Base-by-base conservation (phyloP, 1,140 invertebrate genomes). In the Hypsibius dujardini region DNA sequence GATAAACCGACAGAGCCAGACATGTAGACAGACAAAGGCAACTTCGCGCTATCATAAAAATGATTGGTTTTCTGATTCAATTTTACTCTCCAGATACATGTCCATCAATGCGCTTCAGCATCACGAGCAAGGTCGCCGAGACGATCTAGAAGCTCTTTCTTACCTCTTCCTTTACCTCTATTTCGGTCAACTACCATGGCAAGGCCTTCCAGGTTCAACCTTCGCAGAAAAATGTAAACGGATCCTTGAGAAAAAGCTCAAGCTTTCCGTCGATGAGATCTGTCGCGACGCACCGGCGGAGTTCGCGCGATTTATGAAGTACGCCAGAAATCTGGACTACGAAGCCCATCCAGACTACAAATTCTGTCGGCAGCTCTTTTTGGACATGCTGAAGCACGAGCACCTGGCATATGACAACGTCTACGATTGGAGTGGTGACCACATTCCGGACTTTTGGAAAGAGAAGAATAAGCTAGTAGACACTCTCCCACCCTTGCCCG, bases 91-190 rank as follows among this genome's bases (percentile, higher is more conserved):
- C 28, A 28, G 28, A 28, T 77, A 77, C 59, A 76, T 77, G 75
- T 72, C 70, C 69, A 76, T 77, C 50, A 75, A 75, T 70, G 73
- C 76, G 45, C 75, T 76, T 70, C 46, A 72, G n/a, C 76, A 76
- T 46, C 71, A 69, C 40, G 75, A 76, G 62, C 76, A 76, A 59
- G 73, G 75, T 45, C 62, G 62, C 7, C 62, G 62, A 12, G 62
- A 67, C 45, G 62, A 67, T 45, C 42, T 67, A 42, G 62, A 67
- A 67, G 62, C 62, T 67, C 42, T 67, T 12, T 67, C 62, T 3
- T 67, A 67, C 62, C 62, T 67, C 45, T 67, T 67, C 42, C 62
- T 67, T 3, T 67, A 67, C 42, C 62, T 67, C 3, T 42, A 67
- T 42, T 15, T 12, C 45, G 62, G 62, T 42, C 62, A 45, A 3